Percentiles rank a stretch among this genome's conserved stretches.
Evolutionary conservation across 2,113 vertebrate genomes (phyloP).

Genomic region (Coturnix japonica): DNA sequence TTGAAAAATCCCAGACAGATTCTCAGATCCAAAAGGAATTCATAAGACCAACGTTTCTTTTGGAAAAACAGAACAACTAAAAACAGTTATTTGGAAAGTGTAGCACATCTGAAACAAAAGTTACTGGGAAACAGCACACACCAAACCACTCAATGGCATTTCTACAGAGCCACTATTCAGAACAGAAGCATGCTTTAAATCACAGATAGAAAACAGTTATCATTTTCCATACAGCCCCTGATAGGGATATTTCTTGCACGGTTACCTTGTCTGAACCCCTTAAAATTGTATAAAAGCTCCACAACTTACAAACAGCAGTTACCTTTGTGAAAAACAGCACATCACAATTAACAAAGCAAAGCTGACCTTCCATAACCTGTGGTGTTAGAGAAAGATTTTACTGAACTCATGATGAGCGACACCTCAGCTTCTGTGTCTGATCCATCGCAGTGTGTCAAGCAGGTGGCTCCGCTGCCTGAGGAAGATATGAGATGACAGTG

Average conservation of each 20-base stretch:
- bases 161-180: constrained; percentile 7
- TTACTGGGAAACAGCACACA: background rate
- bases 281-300: background rate
- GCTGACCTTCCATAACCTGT: constrained; percentile 86
- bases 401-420: constrained; percentile 82
- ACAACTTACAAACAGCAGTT: background rate
- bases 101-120: background rate
- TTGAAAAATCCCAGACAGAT: background rate
- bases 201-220: background rate
- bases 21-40: background rate
- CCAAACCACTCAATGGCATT: background rate
- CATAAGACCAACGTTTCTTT: background rate
- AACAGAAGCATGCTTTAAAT: background rate
- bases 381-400: constrained; percentile 80
- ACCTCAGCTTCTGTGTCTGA: constrained; percentile 88
- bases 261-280: background rate
- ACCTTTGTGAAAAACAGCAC: background rate
- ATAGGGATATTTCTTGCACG: background rate
- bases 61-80: background rate
- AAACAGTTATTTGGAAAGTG: background rate
- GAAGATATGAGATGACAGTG: background rate
- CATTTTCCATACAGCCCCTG: background rate
- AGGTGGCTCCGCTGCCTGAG: constrained; percentile 91
- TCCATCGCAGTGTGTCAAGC: constrained; percentile 93
- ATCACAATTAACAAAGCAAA: background rate